Evolutionary conservation across 2,797 vertebrate species (phyloP).

Genomic region (Scleropages formosus): DNA sequence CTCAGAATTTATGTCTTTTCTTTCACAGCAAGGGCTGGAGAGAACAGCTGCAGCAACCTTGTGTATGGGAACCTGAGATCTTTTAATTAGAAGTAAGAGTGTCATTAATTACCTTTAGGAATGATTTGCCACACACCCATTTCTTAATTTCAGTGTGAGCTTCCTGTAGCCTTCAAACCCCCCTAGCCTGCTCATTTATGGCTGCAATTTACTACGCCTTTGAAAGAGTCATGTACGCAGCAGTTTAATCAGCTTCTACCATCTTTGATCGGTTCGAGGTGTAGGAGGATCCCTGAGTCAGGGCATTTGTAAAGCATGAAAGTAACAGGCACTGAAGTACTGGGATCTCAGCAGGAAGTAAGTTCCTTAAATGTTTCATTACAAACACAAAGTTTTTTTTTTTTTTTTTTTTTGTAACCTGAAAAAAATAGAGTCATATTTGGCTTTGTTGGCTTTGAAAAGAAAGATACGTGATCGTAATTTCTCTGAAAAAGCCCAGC

Average conservation of each 20-base stretch:
- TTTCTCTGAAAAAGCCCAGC: no score
- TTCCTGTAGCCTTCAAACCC: constrained; percentile 50
- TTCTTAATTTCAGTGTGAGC: constrained; percentile 54
- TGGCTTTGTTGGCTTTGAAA: no score
- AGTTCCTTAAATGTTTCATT: no score
- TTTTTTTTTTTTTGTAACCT: no score
- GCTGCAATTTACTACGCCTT: constrained; percentile 54
- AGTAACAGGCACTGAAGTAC: constrained; percentile 37
- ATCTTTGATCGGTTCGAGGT: constrained; percentile 60
- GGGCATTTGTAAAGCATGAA: constrained; percentile 54
- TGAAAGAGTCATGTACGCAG: constrained; percentile 30
- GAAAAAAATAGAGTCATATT: no score
- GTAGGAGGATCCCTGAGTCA: constrained; percentile 50
- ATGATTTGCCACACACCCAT: constrained; percentile 54
- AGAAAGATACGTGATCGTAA: no score
- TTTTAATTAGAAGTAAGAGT: constrained; percentile 93
- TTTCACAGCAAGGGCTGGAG: constrained; percentile 60
- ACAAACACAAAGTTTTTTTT: no score
- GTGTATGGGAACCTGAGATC: constrained; percentile 84
- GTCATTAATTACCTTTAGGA: constrained; percentile 81
- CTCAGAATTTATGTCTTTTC: constrained; percentile 85
- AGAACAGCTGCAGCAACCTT: constrained; percentile 84
- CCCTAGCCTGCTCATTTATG: constrained; percentile 41
- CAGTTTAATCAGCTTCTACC: constrained; percentile 49
- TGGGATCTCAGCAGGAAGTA: no score